Evolutionary conservation across 2,113 vertebrate species (phyloP).

Genomic region (Scophthalmus maximus): DNA sequence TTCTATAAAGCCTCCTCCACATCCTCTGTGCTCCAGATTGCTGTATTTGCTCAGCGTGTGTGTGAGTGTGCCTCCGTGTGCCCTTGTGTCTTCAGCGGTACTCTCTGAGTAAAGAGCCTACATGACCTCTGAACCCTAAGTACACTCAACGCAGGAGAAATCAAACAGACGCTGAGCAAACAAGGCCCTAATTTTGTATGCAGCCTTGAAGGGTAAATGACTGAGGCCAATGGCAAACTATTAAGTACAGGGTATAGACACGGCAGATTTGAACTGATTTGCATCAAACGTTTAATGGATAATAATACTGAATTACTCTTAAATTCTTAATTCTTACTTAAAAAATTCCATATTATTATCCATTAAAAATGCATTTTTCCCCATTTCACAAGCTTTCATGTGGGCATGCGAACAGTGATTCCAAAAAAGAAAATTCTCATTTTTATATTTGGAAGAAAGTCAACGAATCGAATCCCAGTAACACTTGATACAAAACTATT

Average conservation of each 20-base stretch:
- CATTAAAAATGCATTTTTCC: background rate
- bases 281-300: constrained; percentile 38
- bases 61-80: constrained; percentile 74
- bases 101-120: constrained; percentile 80
- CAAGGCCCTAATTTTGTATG: constrained; percentile 71
- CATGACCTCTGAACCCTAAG: constrained; percentile 78
- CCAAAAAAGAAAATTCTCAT: no score
- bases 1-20: constrained; percentile 73
- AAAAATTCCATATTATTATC: no score
- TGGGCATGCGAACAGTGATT: background rate
- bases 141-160: constrained; percentile 81
- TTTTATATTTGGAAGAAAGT: no score
- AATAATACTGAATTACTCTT: background rate
- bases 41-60: constrained; percentile 76
- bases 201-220: constrained; percentile 45
- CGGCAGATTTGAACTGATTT: constrained; percentile 63
- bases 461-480: no score
- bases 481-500: no score
- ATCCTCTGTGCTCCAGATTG: constrained; percentile 77
- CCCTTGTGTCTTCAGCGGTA: constrained; percentile 75
- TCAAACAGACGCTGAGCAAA: constrained; percentile 80
- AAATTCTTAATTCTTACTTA: no score
- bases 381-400: no score
- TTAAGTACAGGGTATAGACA: constrained; percentile 19
- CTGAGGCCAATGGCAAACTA: constrained; percentile 39